phyloP scores from a whole-genome alignment of 37 sponge, comb jelly and placozoan species.

The Mnemiopsis leidyi region DNA sequence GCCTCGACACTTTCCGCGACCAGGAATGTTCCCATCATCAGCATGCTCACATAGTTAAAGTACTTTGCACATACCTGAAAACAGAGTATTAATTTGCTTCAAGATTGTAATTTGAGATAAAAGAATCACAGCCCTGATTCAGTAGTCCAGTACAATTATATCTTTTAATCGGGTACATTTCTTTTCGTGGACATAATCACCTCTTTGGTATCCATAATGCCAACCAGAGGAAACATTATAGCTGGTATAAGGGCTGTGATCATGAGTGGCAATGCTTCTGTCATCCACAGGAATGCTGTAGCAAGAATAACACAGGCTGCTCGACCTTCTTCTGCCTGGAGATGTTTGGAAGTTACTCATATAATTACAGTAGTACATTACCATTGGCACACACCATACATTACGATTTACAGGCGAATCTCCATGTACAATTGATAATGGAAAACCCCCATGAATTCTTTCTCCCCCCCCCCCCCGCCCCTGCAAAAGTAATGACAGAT shows the following conservation, averaged over 20 bases:
- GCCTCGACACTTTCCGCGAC: constrained; percentile 89
- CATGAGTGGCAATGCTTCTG: constrained; percentile 79
- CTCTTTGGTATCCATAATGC: constrained; percentile 66
- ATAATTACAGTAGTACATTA: neutral
- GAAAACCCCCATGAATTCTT: no score
- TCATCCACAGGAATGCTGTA: constrained; percentile 86
- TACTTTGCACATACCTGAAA: constrained; percentile 67
- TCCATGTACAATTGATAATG: neutral
- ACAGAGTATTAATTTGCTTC: neutral
- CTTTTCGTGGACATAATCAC: neutral
- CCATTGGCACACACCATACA: neutral
- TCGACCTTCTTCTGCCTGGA: neutral
- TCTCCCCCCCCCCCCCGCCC: no score
- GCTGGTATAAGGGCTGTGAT: constrained; percentile 87
- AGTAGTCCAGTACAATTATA: no score
- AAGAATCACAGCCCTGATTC: no score
- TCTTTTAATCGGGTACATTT: no score
- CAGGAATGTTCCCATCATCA: constrained; percentile 85
- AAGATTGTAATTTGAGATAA: no score
- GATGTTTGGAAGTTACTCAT: neutral
- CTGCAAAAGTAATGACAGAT: no score
- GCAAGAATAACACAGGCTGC: constrained; percentile 79
- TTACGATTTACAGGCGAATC: neutral
- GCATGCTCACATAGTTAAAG: constrained; percentile 80
- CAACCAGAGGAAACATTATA: constrained; percentile 81